Evolutionary conservation across 2,113 vertebrate genomes (phyloP), one percentile per base, ranked within the genome.

Genomic region (Apistogramma diplotaenia): DNA sequence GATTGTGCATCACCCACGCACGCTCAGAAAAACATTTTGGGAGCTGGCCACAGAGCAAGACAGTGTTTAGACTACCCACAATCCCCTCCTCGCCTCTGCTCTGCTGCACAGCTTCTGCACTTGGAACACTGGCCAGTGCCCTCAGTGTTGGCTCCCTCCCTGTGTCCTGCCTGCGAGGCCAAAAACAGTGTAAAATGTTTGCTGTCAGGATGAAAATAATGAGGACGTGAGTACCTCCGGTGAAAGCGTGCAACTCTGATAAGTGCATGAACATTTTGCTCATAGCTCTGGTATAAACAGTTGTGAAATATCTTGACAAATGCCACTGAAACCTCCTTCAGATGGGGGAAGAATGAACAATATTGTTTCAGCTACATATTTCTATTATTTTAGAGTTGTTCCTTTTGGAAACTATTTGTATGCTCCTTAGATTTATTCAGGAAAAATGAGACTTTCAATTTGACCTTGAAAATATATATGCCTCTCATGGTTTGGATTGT

Each of bases 41-140:
- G 85, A 89, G 79, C 37, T 19, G 72, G 87, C 91, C 91, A 82
- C 92, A 92, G 85, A 92, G 90, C 80, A 91, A 89, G 83, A 89
- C 82, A 12, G 87, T 92, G 92, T 92, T 93, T 94, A 92, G 85
- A 87, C 88, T 83, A 79, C 88, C 89, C 90, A 89, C 88, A 91
- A 87, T 90, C 79, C 90, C 76, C 81, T 84, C 78, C 82, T 88
- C 79, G 77, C 33, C 59, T 72, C 60, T 9, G 15, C 65, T 74
- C 3, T 4, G 59, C 75, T 83, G 70, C 79, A 78, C 83, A 75
- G 55, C 77, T 23, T 67, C 81, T 76, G 43, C 60, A 60, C 53
- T 72, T 71, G 72, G 74, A 86, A 33, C 56, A 12, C 31, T 78
- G 85, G 80, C 79, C 88, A 35, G 76, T 89, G 82, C 73, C 73